Evolutionary conservation across 2,888 invertebrate species (phyloP).

Genomic region (Parapristionchus giblindavisi): DNA sequence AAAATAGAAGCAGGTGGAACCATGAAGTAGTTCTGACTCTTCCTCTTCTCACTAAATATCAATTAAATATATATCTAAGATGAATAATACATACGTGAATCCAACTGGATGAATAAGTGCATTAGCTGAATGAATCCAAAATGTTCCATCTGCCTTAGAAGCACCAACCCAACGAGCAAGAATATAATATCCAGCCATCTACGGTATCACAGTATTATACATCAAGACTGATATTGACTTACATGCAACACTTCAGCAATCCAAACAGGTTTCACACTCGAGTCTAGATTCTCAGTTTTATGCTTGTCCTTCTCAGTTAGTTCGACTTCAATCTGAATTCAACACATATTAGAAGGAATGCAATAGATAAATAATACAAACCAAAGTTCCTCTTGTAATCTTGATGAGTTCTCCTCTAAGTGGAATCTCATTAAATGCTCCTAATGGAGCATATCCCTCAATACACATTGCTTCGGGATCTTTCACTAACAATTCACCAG

Average conservation of each 20-base stretch:
- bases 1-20: neutral
- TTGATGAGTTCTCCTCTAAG: slow-evolving; percentile 1
- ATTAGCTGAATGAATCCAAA: slow-evolving; percentile 34
- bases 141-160: neutral
- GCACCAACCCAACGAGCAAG: slow-evolving; percentile 30
- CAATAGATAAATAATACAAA: too few species aligned
- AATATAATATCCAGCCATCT: slow-evolving; percentile 37
- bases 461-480: too few species aligned
- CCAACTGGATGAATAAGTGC: slow-evolving; percentile 31
- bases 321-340: slow-evolving; percentile 30
- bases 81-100: slow-evolving; percentile 18
- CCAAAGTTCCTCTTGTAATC: neutral
- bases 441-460: slow-evolving; percentile 30
- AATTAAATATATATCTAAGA: neutral
- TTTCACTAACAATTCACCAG: too few species aligned
- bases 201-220: neutral
- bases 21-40: neutral
- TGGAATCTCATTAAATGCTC: slow-evolving; percentile 19
- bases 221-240: neutral
- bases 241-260: slow-evolving; percentile 29
- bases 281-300: neutral
- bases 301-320: neutral
- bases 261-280: neutral
- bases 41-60: neutral
- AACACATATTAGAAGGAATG: neutral